These are phyloP conservation scores for Lepidocyrtinus sp. DNA, from an alignment of 2,888 invertebrate species.

Conservation along the genomic window DNA sequence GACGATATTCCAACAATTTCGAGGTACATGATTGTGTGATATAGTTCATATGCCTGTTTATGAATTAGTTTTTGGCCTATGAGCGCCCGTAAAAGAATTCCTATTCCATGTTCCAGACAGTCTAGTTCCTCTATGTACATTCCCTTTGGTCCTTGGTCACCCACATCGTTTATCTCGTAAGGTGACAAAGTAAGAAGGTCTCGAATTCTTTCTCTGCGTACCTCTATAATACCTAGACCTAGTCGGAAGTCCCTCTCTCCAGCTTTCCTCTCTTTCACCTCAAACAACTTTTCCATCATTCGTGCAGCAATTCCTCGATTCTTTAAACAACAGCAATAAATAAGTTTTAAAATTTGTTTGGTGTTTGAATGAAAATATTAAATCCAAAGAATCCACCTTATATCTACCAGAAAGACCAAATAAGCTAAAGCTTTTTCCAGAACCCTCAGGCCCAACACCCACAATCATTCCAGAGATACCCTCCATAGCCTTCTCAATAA, in stretches of 20 bases:
- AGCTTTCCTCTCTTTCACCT: conserved; percentile 34
- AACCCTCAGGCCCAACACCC: conserved; percentile 62
- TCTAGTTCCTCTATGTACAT: conserved; percentile 58
- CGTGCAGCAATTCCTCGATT: conserved; percentile 65
- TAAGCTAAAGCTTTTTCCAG: conserved; percentile 67
- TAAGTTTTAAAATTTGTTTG: no score
- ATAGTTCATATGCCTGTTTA: conserved; percentile 52
- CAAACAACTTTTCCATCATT: conserved; percentile 64
- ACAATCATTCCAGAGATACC: conserved; percentile 63
- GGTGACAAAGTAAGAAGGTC: conserved; percentile 64
- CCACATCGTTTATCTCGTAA: conserved; percentile 61
- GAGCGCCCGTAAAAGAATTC: conserved; percentile 60
- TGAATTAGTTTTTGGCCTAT: conserved; percentile 63
- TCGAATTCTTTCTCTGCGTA: conserved; percentile 62
- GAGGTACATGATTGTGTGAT: conserved; percentile 63
- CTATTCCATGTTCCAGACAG: conserved; percentile 63
- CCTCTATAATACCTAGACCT: conserved; percentile 63
- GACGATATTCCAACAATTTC: conserved; percentile 49
- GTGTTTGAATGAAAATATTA: no score
- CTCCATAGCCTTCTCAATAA: conserved; percentile 65
- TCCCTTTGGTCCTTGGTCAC: conserved; percentile 59
- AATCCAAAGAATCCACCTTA: conserved; percentile 55
- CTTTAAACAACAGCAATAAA: conserved; percentile 33
- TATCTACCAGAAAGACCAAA: conserved; percentile 62
- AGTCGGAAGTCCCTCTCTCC: conserved; percentile 55